Conservation (phyloP, 2,888 invertebrate genomes). For the Dynastes hyllus region DNA sequence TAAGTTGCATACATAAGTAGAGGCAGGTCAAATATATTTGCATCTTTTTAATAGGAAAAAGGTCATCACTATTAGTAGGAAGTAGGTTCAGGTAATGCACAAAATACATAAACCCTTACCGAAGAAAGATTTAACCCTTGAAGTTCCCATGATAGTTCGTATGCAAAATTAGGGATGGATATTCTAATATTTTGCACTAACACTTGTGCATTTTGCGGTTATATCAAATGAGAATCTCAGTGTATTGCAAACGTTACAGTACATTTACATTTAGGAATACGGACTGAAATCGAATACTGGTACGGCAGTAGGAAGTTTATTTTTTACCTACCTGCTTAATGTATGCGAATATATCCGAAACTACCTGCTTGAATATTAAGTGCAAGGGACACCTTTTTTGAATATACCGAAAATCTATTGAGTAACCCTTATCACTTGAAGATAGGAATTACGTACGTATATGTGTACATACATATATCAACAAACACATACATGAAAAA, state of each 20-base stretch:
- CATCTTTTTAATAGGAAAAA: conserved; percentile 67
- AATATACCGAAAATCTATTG: conserved; percentile 61
- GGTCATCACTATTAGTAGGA: conserved; percentile 68
- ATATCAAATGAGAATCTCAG: conserved; percentile 16
- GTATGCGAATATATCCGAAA: conserved; percentile 70
- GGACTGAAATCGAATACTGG: conserved; percentile 43
- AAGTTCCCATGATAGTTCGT: conserved; percentile 54
- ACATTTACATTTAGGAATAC: neutral
- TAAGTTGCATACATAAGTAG: conserved; percentile 69
- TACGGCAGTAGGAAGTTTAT: conserved; percentile 61
- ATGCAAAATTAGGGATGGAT: conserved; percentile 54
- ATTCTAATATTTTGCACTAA: conserved; percentile 47
- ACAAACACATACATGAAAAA: conserved; percentile 17
- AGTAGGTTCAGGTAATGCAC: conserved; percentile 65
- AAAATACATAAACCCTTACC: conserved; percentile 55
- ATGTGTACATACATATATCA: conserved; percentile 10
- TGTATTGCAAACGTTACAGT: neutral
- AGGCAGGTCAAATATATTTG: conserved; percentile 68
- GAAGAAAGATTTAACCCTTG: conserved; percentile 57
- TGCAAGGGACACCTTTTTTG: conserved; percentile 71
- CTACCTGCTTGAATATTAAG: conserved; percentile 73
- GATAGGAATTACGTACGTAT: conserved; percentile 20
- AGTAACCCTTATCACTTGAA: conserved; percentile 53
- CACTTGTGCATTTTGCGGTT: conserved; percentile 45
- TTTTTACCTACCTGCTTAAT: conserved; percentile 72